phyloP scores from a whole-genome alignment of 2,888 invertebrate species.

The Aporophyla lueneburgensis region DNA sequence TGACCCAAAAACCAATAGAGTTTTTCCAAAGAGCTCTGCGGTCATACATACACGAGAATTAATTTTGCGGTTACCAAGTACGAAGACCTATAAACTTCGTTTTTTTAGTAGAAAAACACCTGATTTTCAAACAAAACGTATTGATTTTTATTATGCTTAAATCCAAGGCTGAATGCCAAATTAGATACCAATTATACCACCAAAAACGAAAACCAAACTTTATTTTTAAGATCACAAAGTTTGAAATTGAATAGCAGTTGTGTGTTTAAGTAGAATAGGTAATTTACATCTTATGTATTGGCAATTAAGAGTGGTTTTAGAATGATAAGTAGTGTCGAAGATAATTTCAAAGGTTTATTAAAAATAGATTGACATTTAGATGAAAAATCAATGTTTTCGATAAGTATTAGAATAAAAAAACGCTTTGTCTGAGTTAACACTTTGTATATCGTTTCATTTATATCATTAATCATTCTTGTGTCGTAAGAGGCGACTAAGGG shows the following conservation, averaged over 20 bases:
- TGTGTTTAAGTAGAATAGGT: background rate
- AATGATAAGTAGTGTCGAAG: conserved; percentile 7
- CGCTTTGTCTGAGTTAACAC: background rate
- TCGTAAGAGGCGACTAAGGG: too few species aligned
- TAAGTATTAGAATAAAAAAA: conserved; percentile 12
- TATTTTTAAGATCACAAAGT: accelerated
- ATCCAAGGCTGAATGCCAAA: conserved; percentile 44
- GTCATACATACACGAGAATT: background rate
- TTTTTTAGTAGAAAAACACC: conserved; percentile 21
- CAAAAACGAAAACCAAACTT: conserved; percentile 1
- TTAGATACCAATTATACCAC: background rate
- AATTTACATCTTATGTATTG: conserved; percentile 14
- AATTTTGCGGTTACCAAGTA: background rate
- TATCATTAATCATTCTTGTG: too few species aligned
- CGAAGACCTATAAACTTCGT: background rate
- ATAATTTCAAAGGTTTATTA: conserved; percentile 5
- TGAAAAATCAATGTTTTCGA: conserved; percentile 7
- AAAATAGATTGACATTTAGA: conserved; percentile 46
- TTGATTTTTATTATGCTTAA: conserved; percentile 22
- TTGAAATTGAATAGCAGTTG: background rate
- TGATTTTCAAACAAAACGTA: conserved; percentile 38
- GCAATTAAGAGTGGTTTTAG: background rate
- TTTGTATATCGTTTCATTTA: background rate
- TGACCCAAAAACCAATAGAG: too few species aligned
- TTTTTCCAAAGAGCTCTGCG: background rate